A percentile compares a stretch with the other conserved stretches of the same genome.
These are phyloP conservation scores for Salvelinus alpinus DNA, from an alignment of 2,113 vertebrate species.

Conservation along the genomic window DNA sequence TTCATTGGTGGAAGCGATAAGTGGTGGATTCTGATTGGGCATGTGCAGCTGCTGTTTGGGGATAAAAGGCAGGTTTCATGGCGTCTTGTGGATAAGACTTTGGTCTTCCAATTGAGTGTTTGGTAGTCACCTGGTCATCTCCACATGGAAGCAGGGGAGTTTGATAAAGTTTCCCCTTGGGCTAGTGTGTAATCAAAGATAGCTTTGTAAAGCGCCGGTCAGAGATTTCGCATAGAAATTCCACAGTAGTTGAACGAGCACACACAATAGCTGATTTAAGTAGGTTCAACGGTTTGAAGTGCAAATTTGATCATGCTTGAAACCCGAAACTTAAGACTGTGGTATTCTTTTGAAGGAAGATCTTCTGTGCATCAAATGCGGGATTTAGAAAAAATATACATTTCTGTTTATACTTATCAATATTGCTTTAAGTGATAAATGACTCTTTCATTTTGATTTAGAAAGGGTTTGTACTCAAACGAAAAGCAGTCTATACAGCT, in stretches of 20 bases:
- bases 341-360: conserved; percentile 72
- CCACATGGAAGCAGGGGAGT: conserved; percentile 47
- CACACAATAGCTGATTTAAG: conserved; percentile 82
- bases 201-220: conserved; percentile 77
- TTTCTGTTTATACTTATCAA: conserved; percentile 66
- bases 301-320: conserved; percentile 75
- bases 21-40: conserved; percentile 45
- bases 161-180: conserved; percentile 76
- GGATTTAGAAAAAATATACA: conserved; percentile 37
- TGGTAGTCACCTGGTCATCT: conserved; percentile 75
- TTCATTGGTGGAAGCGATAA: not conserved
- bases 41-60: conserved; percentile 58
- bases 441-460: no score
- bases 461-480: conserved; percentile 36
- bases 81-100: conserved; percentile 53
- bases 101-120: conserved; percentile 54
- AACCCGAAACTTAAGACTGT: conserved; percentile 65
- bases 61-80: conserved; percentile 65
- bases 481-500: conserved; percentile 54
- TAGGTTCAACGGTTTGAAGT: conserved; percentile 80
- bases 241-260: conserved; percentile 73
- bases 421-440: no score
- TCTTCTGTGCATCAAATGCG: conserved; percentile 36
- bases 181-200: conserved; percentile 76
- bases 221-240: conserved; percentile 70